A percentile compares a stretch with the other conserved stretches of the same genome.
Evolutionary conservation across 1,140 invertebrate species (phyloP).

Genomic region (Sycophila sp.): DNA sequence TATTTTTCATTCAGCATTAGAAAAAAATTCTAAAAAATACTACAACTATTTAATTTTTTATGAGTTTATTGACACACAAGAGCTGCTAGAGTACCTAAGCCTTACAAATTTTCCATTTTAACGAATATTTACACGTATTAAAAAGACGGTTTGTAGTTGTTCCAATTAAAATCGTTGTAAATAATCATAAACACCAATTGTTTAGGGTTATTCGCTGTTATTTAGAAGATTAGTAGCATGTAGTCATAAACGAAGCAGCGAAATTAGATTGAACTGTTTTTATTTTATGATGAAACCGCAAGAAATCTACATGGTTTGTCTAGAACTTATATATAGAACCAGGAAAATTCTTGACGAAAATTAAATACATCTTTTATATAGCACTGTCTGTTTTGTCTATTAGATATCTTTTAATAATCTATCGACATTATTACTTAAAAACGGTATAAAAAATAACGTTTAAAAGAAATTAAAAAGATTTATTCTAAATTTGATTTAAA

Average conservation of each 20-base stretch:
- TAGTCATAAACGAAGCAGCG: conserved; percentile 16
- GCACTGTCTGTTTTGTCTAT: not conserved
- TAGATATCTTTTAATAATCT: not conserved
- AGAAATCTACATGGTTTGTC: conserved; percentile 8
- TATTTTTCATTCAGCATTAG: no score
- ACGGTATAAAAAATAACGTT: no score
- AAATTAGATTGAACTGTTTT: conserved; percentile 26
- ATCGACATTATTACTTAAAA: no score
- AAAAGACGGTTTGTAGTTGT: not conserved
- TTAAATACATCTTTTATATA: conserved; percentile 2
- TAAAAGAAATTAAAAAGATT: no score
- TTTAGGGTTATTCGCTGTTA: conserved; percentile 8
- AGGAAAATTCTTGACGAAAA: conserved; percentile 33
- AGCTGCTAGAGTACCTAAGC: no score
- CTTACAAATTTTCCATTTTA: no score
- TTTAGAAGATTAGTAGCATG: conserved; percentile 16
- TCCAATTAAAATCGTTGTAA: not conserved
- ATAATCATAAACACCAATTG: not conserved
- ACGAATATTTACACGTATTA: no score
- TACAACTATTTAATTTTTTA: no score
- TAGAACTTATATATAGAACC: conserved; percentile 27
- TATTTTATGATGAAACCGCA: conserved; percentile 26
- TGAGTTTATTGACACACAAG: no score
- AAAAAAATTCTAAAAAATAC: no score
- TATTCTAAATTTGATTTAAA: no score